phyloP scores from a whole-genome alignment of 2,113 vertebrate species.

The Neopipo cinnamomea region DNA sequence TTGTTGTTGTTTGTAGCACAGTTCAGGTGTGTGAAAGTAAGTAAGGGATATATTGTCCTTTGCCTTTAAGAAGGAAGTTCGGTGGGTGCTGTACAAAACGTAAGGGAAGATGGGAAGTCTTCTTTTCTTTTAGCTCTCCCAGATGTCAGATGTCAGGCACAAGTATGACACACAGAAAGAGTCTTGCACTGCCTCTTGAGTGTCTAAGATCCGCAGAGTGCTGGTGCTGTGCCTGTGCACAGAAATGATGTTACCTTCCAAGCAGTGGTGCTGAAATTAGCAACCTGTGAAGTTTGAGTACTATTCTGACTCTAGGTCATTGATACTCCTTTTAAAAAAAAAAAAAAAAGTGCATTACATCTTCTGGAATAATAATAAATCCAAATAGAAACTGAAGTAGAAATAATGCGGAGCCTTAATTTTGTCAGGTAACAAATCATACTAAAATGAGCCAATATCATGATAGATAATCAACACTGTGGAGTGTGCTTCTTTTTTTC shows the following conservation, averaged over 20 bases:
- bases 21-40: neutral
- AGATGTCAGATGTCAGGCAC: neutral
- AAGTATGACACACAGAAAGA: neutral
- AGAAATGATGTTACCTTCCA: neutral
- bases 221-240: neutral
- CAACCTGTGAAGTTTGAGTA: neutral
- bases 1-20: neutral
- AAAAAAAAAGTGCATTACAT: neutral
- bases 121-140: neutral
- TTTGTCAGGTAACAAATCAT: neutral
- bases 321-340: neutral
- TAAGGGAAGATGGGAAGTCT: neutral
- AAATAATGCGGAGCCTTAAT: neutral
- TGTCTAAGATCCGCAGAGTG: neutral
- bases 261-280: neutral
- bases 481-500: neutral
- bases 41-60: neutral
- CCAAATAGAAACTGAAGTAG: neutral
- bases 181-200: fast-evolving
- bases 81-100: neutral
- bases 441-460: neutral
- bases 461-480: neutral
- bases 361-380: neutral
- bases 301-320: neutral
- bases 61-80: neutral